Evolutionary conservation across 2,797 vertebrate genomes (phyloP), one percentile per base, ranked within the genome.

Genomic region (Chromis chromis): DNA sequence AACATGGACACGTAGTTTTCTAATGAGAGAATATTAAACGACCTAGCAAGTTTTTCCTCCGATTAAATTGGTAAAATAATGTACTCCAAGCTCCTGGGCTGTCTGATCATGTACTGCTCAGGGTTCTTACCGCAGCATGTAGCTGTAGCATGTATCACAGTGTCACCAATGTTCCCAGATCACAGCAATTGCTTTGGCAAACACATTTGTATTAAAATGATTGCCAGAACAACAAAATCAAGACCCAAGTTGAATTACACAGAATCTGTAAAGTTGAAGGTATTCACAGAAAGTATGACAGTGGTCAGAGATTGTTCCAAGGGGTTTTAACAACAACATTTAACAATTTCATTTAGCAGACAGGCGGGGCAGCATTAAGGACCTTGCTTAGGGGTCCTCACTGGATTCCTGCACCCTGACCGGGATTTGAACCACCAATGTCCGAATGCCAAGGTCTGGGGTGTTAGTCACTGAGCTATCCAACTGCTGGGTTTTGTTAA

Each of bases 61-160:
- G 25, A 53, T 48, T 60, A 27, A 64, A 48, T 13, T 60, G 28
- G 17, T 25, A 66, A 19, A 54, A 50, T 62, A n/a, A 70, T 63
- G 4, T 66, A 49, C 9, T 13, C 13, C 4, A 27, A 33, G 24
- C 14, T 25, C 6, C 14, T 3, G 0, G 14, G 49, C 19, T 6
- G 14, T 76, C 16, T 64, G 31, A 62, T 31, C 0, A 3, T 46
- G 19, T 36, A 56, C 39, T 19, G 4, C 55, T 60, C 14, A 10
- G 24, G 16, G 21, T 31, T 70, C 6, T 62, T 46, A 4, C 12
- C 17, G 9, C 50, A 28, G 55, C 1, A 19, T 25, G 25, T 2
- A 25, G 16, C 25, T 36, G 22, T 19, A 14, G 14, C n/a, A 22
- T 74, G 16, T 28, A 46, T 9, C 52, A 61, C 50, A 61, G 36